These are phyloP conservation scores for Sinocyclocheilus anophthalmus DNA, from an alignment of 2,113 vertebrate species.

Conservation along the genomic window DNA sequence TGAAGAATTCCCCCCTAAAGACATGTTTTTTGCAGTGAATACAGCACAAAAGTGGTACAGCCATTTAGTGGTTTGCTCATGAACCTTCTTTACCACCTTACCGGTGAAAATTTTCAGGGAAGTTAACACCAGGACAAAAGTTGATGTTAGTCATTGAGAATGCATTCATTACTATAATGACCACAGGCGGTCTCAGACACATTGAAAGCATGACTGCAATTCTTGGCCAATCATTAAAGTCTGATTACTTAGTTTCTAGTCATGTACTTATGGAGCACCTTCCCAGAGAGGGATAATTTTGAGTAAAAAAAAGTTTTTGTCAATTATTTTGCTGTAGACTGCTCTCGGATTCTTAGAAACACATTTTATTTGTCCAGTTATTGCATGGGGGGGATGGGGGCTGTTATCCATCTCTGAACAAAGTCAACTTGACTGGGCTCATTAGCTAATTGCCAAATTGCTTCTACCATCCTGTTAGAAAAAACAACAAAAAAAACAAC, in stretches of 20 bases:
- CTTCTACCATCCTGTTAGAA: not conserved
- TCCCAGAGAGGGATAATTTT: not conserved
- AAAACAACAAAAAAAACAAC: not conserved
- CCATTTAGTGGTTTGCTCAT: not conserved
- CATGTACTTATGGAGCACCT: not conserved
- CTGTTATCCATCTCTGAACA: not conserved
- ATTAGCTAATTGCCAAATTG: constrained; percentile 15
- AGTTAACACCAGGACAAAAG: not conserved
- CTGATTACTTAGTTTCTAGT: constrained; percentile 14
- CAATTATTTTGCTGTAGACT: not conserved
- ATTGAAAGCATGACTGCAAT: not conserved
- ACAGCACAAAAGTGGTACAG: not conserved
- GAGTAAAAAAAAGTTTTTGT: not conserved
- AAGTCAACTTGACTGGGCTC: not conserved
- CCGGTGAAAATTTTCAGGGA: not conserved
- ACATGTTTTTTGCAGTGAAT: not conserved
- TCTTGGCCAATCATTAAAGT: constrained; percentile 17
- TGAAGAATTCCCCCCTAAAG: not conserved
- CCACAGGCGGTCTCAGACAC: not conserved
- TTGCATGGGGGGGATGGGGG: not conserved
- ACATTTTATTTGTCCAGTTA: not conserved
- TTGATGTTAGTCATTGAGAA: constrained; percentile 8
- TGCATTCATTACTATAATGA: constrained; percentile 13
- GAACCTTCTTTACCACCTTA: constrained; percentile 22
- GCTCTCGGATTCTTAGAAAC: not conserved